Evolutionary conservation across 2,113 vertebrate genomes (phyloP).

Genomic region (Tenrec ecaudatus): DNA sequence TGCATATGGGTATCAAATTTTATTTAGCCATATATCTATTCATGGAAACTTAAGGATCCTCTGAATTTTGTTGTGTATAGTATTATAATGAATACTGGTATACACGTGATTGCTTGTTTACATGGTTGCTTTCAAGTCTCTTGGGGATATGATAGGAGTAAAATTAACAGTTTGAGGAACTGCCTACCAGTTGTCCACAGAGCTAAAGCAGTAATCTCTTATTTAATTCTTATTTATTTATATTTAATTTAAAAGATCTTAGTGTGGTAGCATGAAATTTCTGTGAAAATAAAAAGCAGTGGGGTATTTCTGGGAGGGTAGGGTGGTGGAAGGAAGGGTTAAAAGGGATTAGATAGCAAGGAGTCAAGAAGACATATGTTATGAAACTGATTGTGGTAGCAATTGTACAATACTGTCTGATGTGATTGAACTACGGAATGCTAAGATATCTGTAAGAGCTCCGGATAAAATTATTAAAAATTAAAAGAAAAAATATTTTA

Average conservation of each 20-base stretch:
- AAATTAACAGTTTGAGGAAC: neutral
- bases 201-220: neutral
- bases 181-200: neutral
- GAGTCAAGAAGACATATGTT: no score
- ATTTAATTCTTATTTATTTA: constrained; percentile 6
- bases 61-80: neutral
- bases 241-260: neutral
- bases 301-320: no score
- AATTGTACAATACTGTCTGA: no score
- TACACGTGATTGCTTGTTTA: neutral
- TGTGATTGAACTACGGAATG: no score
- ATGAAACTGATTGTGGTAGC: no score
- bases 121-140: neutral
- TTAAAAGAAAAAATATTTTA: no score
- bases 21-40: neutral
- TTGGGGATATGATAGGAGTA: neutral
- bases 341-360: no score
- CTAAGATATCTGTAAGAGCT: no score
- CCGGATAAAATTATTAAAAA: no score
- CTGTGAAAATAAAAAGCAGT: no score
- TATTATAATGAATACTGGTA: neutral
- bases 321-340: no score
- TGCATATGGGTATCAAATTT: neutral
- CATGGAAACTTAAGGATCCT: neutral
- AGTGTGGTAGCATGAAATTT: no score